Conservation (phyloP, 2,888 invertebrate genomes). For the Cepaea hortensis region DNA sequence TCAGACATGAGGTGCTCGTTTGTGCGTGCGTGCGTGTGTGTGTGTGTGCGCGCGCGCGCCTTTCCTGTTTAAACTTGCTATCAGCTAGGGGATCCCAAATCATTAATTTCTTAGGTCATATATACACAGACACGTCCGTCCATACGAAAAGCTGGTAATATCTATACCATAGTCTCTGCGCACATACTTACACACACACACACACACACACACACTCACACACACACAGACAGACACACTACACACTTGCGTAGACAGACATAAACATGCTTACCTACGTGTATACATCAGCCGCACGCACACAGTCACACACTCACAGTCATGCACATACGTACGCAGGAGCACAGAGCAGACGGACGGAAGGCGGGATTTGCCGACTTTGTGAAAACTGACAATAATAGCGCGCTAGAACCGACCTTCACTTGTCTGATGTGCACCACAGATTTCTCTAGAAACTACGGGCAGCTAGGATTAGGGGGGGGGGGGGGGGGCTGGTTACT, state of each 20-base stretch:
- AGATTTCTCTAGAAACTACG: no score
- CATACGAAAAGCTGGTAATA: not conserved
- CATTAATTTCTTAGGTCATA: not conserved
- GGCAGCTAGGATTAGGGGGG: no score
- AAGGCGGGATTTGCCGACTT: not conserved
- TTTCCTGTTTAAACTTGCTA: not conserved
- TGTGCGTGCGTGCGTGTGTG: not conserved
- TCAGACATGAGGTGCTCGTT: not conserved
- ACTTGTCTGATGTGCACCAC: no score
- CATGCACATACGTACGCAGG: no score
- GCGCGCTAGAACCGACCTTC: no score
- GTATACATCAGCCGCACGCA: not conserved
- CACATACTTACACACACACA: not conserved
- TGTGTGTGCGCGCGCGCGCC: not conserved
- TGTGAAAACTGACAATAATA: not conserved
- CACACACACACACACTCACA: constrained; percentile 26
- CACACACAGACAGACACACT: not conserved
- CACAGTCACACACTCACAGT: not conserved
- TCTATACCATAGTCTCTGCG: no score
- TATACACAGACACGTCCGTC: not conserved
- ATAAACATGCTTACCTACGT: not conserved
- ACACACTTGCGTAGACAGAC: not conserved
- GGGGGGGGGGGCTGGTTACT: no score
- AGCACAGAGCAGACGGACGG: no score
- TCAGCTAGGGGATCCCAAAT: no score